Percentiles rank a stretch among this genome's conserved stretches.
These are phyloP conservation scores for Drosophila austrosaltans DNA, from an alignment of 2,888 invertebrate genomes.

Conservation along the genomic window DNA sequence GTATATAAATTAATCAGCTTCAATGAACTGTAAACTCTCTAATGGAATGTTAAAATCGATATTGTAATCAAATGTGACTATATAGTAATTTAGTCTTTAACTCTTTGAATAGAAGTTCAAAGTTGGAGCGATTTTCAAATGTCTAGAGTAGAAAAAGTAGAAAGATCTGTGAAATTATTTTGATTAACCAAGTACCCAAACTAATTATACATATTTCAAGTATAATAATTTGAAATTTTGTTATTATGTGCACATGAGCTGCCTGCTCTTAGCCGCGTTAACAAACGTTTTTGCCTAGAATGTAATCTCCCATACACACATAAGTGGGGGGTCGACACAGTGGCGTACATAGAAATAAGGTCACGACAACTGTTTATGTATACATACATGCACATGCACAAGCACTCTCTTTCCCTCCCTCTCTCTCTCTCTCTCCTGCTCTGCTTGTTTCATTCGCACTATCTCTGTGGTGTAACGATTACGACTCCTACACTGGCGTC, in stretches of 20 bases:
- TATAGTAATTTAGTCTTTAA: no score
- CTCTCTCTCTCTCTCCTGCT: not conserved
- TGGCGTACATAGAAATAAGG: constrained; percentile 64
- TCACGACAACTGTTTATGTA: constrained; percentile 50
- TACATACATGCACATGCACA: not conserved
- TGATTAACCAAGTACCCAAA: not conserved
- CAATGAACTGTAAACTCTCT: not conserved
- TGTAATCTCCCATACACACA: not conserved
- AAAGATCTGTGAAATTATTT: no score
- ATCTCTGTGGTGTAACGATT: not conserved
- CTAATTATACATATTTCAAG: not conserved
- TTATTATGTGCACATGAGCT: not conserved
- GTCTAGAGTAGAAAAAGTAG: no score
- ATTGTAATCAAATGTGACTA: not conserved
- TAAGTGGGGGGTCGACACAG: constrained; percentile 50
- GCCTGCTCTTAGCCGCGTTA: not conserved
- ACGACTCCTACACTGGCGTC: constrained; percentile 11
- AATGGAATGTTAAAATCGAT: not conserved
- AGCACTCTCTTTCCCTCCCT: not conserved
- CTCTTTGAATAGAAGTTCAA: no score
- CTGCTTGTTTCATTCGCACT: not conserved
- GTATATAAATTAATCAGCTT: not conserved
- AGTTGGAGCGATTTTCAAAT: no score
- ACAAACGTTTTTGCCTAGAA: not conserved
- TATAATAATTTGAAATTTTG: not conserved